phyloP scores from a whole-genome alignment of 2,797 vertebrate species.

The Melanogrammus aeglefinus region DNA sequence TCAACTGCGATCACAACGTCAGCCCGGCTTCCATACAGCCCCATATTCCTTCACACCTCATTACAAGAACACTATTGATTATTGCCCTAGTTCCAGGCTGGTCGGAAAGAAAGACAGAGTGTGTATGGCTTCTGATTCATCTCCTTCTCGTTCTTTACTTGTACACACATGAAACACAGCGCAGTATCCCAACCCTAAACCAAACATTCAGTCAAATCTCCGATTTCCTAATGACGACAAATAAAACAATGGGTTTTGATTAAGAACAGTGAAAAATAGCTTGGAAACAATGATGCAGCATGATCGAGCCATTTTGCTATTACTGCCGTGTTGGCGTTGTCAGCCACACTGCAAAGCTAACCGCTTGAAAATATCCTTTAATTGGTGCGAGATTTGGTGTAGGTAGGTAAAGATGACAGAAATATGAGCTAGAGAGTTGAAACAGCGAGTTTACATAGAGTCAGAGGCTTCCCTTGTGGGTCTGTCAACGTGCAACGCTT shows the following conservation, averaged over 20 bases:
- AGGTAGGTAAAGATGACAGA: neutral
- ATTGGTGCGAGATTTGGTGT: neutral
- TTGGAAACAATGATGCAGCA: neutral
- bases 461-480: neutral
- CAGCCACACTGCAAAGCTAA: neutral
- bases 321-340: neutral
- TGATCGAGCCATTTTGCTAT: neutral
- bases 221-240: neutral
- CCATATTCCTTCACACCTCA: constrained; percentile 30
- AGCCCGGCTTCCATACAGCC: constrained; percentile 22
- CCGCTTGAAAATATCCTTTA: neutral
- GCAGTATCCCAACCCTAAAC: no score
- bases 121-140: neutral
- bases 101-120: constrained; percentile 1
- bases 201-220: neutral
- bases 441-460: neutral
- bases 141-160: neutral
- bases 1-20: constrained; percentile 47
- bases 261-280: neutral
- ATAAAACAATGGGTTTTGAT: neutral
- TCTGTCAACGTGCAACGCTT: neutral
- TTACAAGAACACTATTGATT: constrained; percentile 40
- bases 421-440: neutral
- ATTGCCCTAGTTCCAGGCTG: constrained; percentile 33
- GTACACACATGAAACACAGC: neutral